Evolutionary conservation across 1,140 invertebrate species (phyloP).

Genomic region (Sarcophaga bullata): DNA sequence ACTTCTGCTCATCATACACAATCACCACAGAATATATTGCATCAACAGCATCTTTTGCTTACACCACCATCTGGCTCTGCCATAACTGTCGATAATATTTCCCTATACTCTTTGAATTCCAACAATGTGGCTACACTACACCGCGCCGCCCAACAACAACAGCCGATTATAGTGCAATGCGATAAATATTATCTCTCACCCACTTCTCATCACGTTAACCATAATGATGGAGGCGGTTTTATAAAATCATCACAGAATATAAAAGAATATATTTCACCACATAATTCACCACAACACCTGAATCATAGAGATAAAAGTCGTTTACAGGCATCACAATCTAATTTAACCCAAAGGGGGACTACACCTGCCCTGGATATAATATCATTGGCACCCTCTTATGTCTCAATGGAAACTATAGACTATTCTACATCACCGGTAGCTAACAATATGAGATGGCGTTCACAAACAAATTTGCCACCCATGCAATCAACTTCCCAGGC

Average conservation of each 20-base stretch:
- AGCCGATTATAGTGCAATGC: slow-evolving; percentile 61
- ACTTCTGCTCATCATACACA: not conserved
- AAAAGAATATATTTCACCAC: slow-evolving; percentile 60
- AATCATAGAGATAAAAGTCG: slow-evolving; percentile 33
- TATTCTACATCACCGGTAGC: slow-evolving; percentile 46
- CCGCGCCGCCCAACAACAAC: slow-evolving; percentile 55
- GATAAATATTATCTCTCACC: slow-evolving; percentile 63
- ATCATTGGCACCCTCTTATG: slow-evolving; percentile 59
- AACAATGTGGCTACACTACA: slow-evolving; percentile 60
- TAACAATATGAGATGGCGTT: slow-evolving; percentile 56
- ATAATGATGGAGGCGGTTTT: slow-evolving; percentile 60
- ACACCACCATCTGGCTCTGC: not conserved
- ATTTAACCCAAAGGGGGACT: slow-evolving; percentile 5
- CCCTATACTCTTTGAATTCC: slow-evolving; percentile 62
- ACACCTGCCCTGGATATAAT: slow-evolving; percentile 53
- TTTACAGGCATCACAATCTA: slow-evolving; percentile 26
- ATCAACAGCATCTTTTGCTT: slow-evolving; percentile 16
- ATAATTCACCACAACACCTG: slow-evolving; percentile 55
- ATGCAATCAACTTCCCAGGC: slow-evolving; percentile 47
- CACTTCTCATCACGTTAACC: slow-evolving; percentile 55
- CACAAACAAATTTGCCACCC: slow-evolving; percentile 57
- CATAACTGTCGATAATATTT: slow-evolving; percentile 50
- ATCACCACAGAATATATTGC: not conserved
- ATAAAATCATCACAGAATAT: slow-evolving; percentile 64
- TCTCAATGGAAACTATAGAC: slow-evolving; percentile 52